These are phyloP conservation scores for Lates calcarifer DNA, from an alignment of 2,113 vertebrate genomes.

Conservation along the genomic window DNA sequence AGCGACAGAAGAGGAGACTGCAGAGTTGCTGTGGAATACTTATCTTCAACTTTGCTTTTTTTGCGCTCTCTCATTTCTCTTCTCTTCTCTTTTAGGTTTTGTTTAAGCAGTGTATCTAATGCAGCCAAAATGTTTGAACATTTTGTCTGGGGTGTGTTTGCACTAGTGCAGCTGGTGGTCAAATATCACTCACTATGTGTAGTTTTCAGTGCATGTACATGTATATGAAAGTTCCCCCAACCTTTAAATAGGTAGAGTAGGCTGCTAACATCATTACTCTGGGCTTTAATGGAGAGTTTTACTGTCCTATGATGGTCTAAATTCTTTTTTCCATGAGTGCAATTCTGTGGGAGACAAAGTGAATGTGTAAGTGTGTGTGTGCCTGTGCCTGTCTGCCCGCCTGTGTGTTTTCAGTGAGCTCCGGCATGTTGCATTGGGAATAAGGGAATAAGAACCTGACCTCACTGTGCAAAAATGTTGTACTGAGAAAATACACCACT, in stretches of 20 bases:
- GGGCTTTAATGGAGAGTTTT: constrained; percentile 24
- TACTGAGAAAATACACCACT: constrained; percentile 67
- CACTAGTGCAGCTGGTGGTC: constrained; percentile 10
- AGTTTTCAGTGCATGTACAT: constrained; percentile 10
- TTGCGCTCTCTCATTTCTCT: background rate
- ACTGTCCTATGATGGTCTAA: constrained; percentile 9
- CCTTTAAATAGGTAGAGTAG: background rate
- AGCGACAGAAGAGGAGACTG: constrained; percentile 48
- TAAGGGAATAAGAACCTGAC: constrained; percentile 75
- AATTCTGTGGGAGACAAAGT: constrained; percentile 43
- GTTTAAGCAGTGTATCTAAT: constrained; percentile 4
- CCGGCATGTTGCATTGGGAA: constrained; percentile 67
- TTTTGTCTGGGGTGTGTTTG: constrained; percentile 15
- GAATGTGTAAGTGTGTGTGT: constrained; percentile 20
- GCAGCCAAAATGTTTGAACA: constrained; percentile 30
- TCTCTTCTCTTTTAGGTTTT: background rate
- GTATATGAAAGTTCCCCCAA: background rate
- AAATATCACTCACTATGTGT: constrained; percentile 16
- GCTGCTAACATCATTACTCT: constrained; percentile 29
- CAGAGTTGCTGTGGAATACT: constrained; percentile 48
- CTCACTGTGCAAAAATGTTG: constrained; percentile 77
- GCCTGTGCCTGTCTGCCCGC: constrained; percentile 25
- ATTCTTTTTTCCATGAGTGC: constrained; percentile 15
- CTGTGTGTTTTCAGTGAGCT: constrained; percentile 55
- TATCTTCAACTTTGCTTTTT: background rate